A percentile compares a stretch with the other conserved stretches of the same genome.
These are phyloP conservation scores for honey bee (Apis mellifera) DNA, from an alignment of 1,140 invertebrate genomes.

Conservation along the genomic window DNA sequence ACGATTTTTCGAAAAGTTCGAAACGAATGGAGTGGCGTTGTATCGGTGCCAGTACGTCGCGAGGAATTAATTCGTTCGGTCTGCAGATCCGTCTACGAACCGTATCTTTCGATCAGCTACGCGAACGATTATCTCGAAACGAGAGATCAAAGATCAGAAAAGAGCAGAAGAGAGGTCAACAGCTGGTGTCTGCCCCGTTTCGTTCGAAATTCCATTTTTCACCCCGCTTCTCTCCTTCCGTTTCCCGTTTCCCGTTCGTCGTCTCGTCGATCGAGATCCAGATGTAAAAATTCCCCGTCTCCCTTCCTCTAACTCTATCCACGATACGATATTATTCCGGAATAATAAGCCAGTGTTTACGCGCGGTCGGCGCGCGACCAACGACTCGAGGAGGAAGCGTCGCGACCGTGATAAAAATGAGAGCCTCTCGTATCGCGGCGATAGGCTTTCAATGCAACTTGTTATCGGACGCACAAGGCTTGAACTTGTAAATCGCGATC, in stretches of 20 bases:
- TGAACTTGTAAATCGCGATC: not conserved
- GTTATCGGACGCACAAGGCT: constrained; percentile 20
- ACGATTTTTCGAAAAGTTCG: too few relatives aligned
- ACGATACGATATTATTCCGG: constrained; percentile 60
- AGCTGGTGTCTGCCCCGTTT: not conserved
- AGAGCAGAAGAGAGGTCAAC: not conserved
- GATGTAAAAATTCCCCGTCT: not conserved
- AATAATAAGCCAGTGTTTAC: constrained; percentile 70
- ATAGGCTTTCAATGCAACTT: constrained; percentile 20
- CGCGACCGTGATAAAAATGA: constrained; percentile 31
- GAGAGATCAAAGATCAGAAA: constrained; percentile 21
- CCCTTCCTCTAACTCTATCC: constrained; percentile 45
- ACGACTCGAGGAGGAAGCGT: constrained; percentile 26
- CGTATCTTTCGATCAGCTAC: not conserved
- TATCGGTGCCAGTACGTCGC: not conserved
- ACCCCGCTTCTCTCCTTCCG: not conserved
- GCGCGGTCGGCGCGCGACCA: constrained; percentile 39
- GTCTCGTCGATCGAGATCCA: too few relatives aligned
- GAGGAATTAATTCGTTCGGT: not conserved
- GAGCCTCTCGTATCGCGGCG: constrained; percentile 12
- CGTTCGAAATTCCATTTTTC: not conserved
- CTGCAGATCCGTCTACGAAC: not conserved
- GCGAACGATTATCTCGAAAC: not conserved
- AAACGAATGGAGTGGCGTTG: not conserved
- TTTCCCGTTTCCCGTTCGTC: not conserved